Evolutionary conservation across 2,797 vertebrate genomes (phyloP), one percentile per base, ranked within the genome.

Genomic region (Cuculus canorus): DNA sequence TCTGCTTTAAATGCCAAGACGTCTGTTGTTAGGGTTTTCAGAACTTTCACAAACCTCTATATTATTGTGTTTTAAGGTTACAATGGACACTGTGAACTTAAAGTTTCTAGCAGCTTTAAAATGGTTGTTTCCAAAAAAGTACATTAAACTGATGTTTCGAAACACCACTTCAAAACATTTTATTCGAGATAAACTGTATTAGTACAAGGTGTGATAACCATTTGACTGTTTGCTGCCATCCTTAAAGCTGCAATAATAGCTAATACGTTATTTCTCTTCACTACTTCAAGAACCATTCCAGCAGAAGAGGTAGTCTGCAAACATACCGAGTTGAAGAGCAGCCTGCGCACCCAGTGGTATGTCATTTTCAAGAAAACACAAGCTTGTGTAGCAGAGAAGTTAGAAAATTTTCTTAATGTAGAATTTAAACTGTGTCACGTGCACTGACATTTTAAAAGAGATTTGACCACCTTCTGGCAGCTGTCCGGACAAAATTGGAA

Each of bases 341-440:
- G 96, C 98, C 99, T 52, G 96, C 97, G 33, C 98, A 98, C 96
- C 98, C 99, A 81, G 98, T 98, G 98, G 99, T 99, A 95, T 28
- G 98, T 98, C 17, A 61, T 60, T 82, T 86, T 82, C 28, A 5
- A 32, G 47, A 77, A 88, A 53, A 5, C 22, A 32, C 12, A 52
- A n/a, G 10, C 52, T 60, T 35, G 17, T 48, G 39, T 65, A 30
- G 41, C 24, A 53, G 24, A 59, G 64, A 53, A 71, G 50, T 30
- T 68, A 70, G 54, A 84, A 32, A 18, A 37, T 63, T 84, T 83
- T 71, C n/a, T 66, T 68, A 2, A 7, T 32, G 5, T 81, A 39
- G 25, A 80, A 39, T 64, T 69, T 45, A 47, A 82, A 79, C 37
- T 53, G 5, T 12, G 23, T 76, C 14, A 84, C 69, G 50, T 7